Evolutionary conservation across 2,888 invertebrate species (phyloP).

Genomic region (Vandiemenella viatica): DNA sequence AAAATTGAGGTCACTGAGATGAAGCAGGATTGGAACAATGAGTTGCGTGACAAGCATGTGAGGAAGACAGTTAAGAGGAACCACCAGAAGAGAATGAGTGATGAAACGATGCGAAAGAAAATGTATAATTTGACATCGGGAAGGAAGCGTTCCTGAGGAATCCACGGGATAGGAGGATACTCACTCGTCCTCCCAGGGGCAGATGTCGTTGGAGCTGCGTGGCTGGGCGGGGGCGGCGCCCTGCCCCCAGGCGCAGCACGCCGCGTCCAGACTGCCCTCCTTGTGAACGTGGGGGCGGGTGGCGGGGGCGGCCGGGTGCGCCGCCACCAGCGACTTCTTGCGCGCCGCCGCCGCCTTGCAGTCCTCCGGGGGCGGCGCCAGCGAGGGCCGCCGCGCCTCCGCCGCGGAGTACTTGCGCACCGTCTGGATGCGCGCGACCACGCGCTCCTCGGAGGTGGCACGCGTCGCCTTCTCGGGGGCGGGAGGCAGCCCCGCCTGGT

Average conservation of each 20-base stretch:
- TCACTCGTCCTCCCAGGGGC: constrained; percentile 94
- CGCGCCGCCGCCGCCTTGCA: constrained; percentile 20
- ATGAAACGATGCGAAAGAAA: no score
- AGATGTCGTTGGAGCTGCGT: constrained; percentile 63
- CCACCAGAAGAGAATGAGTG: no score
- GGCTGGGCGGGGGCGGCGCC: constrained; percentile 19
- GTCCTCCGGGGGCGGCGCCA: constrained; percentile 16
- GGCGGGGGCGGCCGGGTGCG: constrained; percentile 34
- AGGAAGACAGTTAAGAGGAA: no score
- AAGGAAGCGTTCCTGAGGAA: no score
- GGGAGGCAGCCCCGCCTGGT: constrained; percentile 33
- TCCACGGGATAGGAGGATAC: constrained; percentile 37
- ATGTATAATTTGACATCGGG: no score
- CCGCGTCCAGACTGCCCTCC: constrained; percentile 1
- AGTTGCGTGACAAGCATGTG: no score
- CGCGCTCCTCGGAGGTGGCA: constrained; percentile 21
- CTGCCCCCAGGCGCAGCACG: constrained; percentile 5
- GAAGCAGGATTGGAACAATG: no score
- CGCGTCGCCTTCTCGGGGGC: constrained; percentile 28
- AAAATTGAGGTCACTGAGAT: no score
- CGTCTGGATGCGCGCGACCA: constrained; percentile 16
- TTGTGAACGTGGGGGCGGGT: constrained; percentile 1
- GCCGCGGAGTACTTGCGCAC: constrained; percentile 27
- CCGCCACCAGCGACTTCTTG: constrained; percentile 30
- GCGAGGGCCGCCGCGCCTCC: constrained; percentile 27